Conservation (phyloP, 2,113 vertebrate genomes). For the Zosterops borbonicus region DNA sequence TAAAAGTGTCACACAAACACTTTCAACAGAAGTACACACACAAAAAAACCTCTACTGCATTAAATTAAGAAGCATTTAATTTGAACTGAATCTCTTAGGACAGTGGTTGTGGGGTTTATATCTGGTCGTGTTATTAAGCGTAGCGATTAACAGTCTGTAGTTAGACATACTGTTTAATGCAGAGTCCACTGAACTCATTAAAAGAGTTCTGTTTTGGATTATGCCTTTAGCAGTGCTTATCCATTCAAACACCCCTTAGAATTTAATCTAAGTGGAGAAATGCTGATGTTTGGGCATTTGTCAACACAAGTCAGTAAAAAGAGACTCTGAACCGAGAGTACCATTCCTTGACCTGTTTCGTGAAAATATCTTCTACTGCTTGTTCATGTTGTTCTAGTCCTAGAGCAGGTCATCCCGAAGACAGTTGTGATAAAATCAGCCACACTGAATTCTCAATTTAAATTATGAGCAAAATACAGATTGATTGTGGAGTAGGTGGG, state of each 20-base stretch:
- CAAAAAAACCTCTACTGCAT: not conserved
- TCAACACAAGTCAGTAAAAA: not conserved
- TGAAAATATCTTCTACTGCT: not conserved
- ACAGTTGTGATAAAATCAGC: not conserved
- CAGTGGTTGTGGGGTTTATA: not conserved
- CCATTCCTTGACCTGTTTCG: not conserved
- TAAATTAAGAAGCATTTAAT: not conserved
- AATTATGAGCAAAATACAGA: not conserved
- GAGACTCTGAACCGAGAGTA: not conserved
- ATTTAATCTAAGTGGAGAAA: constrained; percentile 31
- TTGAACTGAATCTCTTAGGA: not conserved
- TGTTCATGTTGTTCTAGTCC: not conserved
- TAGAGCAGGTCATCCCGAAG: not conserved
- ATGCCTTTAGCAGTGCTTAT: constrained; percentile 34
- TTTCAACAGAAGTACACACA: not conserved
- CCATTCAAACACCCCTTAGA: not conserved
- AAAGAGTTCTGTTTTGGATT: constrained; percentile 50
- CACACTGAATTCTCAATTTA: not conserved
- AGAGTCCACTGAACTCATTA: constrained; percentile 24
- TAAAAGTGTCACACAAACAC: not conserved
- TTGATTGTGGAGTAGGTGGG: not conserved
- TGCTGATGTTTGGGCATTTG: not conserved
- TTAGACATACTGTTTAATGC: not conserved
- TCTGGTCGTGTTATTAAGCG: constrained; percentile 8
- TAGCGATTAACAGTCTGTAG: not conserved